Evolutionary conservation across 2,797 vertebrate genomes (phyloP).

Genomic region (Anableps anableps): DNA sequence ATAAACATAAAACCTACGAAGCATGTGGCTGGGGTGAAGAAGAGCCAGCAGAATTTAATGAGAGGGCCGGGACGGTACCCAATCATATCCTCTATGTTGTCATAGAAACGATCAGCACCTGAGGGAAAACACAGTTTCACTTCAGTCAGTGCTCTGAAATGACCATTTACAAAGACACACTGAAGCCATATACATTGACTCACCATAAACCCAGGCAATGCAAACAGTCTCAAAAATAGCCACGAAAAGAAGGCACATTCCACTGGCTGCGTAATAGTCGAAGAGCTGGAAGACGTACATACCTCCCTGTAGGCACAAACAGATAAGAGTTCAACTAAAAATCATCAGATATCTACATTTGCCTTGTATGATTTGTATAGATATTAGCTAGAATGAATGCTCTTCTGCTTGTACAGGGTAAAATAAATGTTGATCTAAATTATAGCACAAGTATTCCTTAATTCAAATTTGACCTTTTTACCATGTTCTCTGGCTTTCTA

Average conservation of each 20-base stretch:
- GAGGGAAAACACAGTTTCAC: constrained; percentile 1
- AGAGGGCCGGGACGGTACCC: constrained; percentile 89
- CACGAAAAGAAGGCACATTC: constrained; percentile 95
- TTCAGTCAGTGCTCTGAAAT: background rate
- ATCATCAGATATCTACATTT: background rate
- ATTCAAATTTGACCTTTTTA: background rate
- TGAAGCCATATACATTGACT: constrained; percentile 59
- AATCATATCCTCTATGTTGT: constrained; percentile 97
- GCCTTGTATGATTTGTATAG: background rate
- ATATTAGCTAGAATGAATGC: background rate
- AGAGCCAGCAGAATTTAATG: constrained; percentile 96
- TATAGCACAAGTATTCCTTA: too few species aligned
- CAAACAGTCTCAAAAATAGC: constrained; percentile 93
- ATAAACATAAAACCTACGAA: constrained; percentile 67
- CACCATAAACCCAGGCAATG: constrained; percentile 95
- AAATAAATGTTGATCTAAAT: too few species aligned
- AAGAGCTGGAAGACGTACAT: constrained; percentile 98
- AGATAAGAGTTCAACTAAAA: constrained; percentile 19
- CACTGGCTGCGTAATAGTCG: constrained; percentile 96
- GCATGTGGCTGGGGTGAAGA: constrained; percentile 94
- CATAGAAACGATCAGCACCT: constrained; percentile 94
- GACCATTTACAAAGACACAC: background rate
- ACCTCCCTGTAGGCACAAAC: constrained; percentile 85
- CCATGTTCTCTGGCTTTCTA: background rate
- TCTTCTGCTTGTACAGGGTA: background rate